phyloP scores from a whole-genome alignment of 2,113 vertebrate genomes.

The Microtus richardsoni region DNA sequence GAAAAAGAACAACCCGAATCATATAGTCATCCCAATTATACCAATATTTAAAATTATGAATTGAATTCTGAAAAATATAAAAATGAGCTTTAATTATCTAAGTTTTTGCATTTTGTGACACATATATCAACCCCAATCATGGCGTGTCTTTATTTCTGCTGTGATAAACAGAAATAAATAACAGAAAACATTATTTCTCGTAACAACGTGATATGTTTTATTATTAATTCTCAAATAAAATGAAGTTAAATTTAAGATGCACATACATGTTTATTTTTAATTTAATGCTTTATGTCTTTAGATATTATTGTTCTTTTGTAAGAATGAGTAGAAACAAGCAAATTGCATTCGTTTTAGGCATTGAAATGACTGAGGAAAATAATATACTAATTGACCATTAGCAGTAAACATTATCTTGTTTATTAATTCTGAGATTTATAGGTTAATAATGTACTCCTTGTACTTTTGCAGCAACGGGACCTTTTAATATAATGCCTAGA shows the following conservation, averaged over 20 bases:
- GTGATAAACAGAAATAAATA: no score
- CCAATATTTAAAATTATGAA: neutral
- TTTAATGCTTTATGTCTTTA: neutral
- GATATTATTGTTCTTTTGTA: neutral
- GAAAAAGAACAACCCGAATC: neutral
- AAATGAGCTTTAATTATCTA: neutral
- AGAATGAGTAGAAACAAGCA: neutral
- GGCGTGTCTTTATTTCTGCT: neutral
- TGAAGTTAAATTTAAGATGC: neutral
- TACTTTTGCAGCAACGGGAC: neutral
- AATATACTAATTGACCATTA: constrained; percentile 58
- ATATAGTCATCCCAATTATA: neutral
- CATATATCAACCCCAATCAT: neutral
- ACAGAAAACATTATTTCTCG: neutral
- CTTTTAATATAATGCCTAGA: constrained; percentile 32
- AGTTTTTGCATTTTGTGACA: neutral
- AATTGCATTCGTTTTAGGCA: constrained; percentile 43
- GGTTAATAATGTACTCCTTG: neutral
- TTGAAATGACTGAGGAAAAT: constrained; percentile 52
- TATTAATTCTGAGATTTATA: constrained; percentile 47
- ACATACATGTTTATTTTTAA: neutral
- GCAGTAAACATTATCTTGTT: constrained; percentile 55
- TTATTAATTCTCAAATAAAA: constrained; percentile 19
- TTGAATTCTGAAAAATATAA: neutral
- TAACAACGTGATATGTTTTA: neutral